A percentile compares a stretch with the other conserved stretches of the same genome.
phyloP scores from a whole-genome alignment of 2,113 vertebrate genomes.

The Chauna torquata region DNA sequence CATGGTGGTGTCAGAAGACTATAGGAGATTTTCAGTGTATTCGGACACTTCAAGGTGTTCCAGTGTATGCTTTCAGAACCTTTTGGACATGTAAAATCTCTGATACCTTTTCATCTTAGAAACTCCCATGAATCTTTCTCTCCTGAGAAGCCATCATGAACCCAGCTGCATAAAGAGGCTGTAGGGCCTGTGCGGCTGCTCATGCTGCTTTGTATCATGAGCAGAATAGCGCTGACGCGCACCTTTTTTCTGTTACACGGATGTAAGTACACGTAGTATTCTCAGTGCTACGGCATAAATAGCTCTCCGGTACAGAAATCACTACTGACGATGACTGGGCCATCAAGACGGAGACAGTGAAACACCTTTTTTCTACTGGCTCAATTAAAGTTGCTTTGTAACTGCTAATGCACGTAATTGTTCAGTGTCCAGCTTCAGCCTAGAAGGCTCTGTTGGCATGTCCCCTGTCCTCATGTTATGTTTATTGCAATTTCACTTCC shows the following conservation, averaged over 20 bases:
- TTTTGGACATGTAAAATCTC: background rate
- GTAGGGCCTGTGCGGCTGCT: background rate
- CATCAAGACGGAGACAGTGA: background rate
- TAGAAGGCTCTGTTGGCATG: background rate
- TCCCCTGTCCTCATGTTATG: background rate
- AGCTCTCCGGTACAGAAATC: background rate
- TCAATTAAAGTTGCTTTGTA: background rate
- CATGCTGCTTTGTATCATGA: fast-evolving
- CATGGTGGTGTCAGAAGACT: background rate
- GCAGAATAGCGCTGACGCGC: background rate
- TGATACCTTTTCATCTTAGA: background rate
- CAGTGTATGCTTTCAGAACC: background rate
- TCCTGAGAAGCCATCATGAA: background rate
- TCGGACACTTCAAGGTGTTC: background rate
- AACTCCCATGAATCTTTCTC: background rate
- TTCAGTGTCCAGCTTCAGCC: background rate
- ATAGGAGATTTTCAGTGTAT: conserved; percentile 15
- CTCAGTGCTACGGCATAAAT: background rate
- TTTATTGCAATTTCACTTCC: background rate
- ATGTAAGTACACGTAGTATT: fast-evolving
- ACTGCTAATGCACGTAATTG: background rate
- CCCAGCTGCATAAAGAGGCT: background rate
- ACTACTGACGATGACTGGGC: background rate
- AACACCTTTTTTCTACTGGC: background rate
- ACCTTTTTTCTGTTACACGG: background rate